A percentile compares a stretch with the other conserved stretches of the same genome.
phyloP scores from a whole-genome alignment of 1,140 invertebrate genomes.

The Mycetomoellerius zeteki region DNA sequence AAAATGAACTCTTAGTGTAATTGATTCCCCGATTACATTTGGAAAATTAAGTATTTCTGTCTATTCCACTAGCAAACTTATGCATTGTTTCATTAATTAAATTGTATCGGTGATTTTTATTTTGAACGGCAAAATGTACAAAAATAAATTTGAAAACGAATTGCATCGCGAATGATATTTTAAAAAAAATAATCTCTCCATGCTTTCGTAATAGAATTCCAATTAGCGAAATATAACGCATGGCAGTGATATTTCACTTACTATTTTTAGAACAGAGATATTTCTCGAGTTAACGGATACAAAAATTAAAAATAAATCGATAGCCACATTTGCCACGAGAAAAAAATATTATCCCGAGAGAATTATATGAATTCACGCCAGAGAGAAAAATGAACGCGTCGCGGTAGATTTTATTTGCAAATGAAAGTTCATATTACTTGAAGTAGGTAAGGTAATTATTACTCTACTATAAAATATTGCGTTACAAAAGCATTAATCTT shows the following conservation, averaged over 20 bases:
- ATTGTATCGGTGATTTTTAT: background rate
- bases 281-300: background rate
- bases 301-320: constrained; percentile 16
- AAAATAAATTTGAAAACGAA: constrained; percentile 27
- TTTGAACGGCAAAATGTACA: background rate
- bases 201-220: background rate
- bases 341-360: background rate
- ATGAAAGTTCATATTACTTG: constrained; percentile 11
- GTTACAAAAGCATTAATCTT: background rate
- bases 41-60: background rate
- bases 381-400: background rate
- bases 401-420: background rate
- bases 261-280: background rate
- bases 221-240: constrained; percentile 33
- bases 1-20: constrained; percentile 6
- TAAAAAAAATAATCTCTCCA: background rate
- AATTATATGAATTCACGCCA: constrained; percentile 20
- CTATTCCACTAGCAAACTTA: background rate
- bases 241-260: background rate
- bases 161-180: constrained; percentile 1
- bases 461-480: background rate
- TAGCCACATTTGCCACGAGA: background rate
- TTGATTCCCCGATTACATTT: constrained; percentile 31
- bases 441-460: background rate
- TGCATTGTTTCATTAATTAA: constrained; percentile 43